Conservation (phyloP, 53 echinoderm and acorn worm species). For the Arbacia lixula region DNA sequence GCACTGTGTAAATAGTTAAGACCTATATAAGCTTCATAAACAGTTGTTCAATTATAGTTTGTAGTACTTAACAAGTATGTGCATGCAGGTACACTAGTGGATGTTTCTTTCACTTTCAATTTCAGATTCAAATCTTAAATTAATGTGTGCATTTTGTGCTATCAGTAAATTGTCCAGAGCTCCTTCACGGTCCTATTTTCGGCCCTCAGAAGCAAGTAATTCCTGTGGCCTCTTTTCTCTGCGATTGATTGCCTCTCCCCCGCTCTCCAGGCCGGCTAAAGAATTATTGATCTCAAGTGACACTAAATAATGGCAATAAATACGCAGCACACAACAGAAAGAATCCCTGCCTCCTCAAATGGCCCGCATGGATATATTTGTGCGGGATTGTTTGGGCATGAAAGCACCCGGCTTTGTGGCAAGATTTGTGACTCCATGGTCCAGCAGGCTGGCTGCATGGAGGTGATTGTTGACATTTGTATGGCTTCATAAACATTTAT, state of each 20-base stretch:
- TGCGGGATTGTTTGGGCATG: constrained; percentile 30
- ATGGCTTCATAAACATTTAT: not conserved
- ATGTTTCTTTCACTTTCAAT: too few species aligned
- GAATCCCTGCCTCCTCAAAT: constrained; percentile 17
- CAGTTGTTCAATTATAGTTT: too few species aligned
- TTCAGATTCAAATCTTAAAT: too few species aligned
- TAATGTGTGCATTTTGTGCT: too few species aligned
- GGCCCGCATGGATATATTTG: constrained; percentile 12
- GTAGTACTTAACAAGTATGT: too few species aligned
- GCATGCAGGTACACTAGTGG: too few species aligned
- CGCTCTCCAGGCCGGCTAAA: not conserved
- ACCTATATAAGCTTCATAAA: too few species aligned
- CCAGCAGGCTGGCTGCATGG: not conserved
- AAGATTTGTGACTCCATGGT: not conserved
- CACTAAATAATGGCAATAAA: constrained; percentile 48
- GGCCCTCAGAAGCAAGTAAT: not conserved
- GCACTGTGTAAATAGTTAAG: too few species aligned
- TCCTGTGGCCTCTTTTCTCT: constrained; percentile 10
- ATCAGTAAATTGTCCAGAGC: too few species aligned
- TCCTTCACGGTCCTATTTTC: too few species aligned
- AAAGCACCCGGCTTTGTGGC: not conserved
- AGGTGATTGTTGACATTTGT: not conserved
- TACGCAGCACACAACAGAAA: constrained; percentile 20
- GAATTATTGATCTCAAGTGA: constrained; percentile 37
- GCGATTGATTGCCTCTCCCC: constrained; percentile 28